Evolutionary conservation across 1,140 invertebrate species (phyloP), one percentile per base, ranked within the genome.

Genomic region (Bombus fervidus): DNA sequence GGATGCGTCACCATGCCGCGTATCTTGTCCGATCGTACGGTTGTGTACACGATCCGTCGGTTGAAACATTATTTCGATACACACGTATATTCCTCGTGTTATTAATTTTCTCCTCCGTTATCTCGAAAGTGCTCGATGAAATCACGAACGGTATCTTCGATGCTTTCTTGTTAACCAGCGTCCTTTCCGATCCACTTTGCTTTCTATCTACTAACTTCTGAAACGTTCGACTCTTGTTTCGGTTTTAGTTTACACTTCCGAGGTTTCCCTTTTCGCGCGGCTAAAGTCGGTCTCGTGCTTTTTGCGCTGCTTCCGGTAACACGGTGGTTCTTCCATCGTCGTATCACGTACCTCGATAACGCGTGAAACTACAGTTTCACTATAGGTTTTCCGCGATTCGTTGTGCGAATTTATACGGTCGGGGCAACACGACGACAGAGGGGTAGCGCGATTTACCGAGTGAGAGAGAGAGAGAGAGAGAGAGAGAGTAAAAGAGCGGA

Each of bases 1-100:
- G 89, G 78, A 90, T 85, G 85, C 81, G 85, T 87, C 85, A 85
- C 78, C 72, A 47, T 22, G 59, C 64, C 81, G 76, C 74, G 74
- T 84, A 87, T 81, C 64, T 81, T 64, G n/a, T 31, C 53, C n/a
- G 39, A 28, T 83, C 64, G 18, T 31, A 57, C 31, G 28, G 28
- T 25, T 31, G 39, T 83, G 59, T 77, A 69, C 74, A n/a, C 62
- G 74, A 86, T 88, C 87, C 73, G 81, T 75, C 68, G 64, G 73
- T 31, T 28, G 66, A 69, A 47, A 82, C 53, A 86, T 85, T 78
- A 53, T 6, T 77, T 85, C 28, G 3, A 53, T 31, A 34, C n/a
- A 71, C 25, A 39, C 28, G 15, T 31, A n/a, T 37, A 53, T 59
- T 43, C 25, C 9, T 8, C 28, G 6, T 8, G 47, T 83, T 83